Evolutionary conservation across 2,888 invertebrate species (phyloP).

Genomic region (Nowickia ferox): DNA sequence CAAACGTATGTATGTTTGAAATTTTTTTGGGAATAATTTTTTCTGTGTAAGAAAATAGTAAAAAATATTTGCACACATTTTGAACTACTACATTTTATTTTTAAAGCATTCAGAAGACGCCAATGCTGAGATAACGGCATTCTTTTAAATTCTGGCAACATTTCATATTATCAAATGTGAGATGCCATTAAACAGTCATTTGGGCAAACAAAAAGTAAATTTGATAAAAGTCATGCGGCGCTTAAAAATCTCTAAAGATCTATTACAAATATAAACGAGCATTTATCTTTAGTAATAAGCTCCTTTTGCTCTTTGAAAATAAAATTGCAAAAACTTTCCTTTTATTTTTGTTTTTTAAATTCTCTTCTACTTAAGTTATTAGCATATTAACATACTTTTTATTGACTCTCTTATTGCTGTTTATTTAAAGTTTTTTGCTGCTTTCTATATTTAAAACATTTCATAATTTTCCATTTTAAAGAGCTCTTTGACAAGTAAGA

Average conservation of each 20-base stretch:
- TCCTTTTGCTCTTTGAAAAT: neutral
- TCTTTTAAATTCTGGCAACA: neutral
- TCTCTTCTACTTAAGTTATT: constrained; percentile 37
- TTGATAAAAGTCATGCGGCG: neutral
- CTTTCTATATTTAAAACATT: neutral
- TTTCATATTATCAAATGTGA: neutral
- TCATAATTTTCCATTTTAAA: constrained; percentile 29
- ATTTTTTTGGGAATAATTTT: too few relatives aligned
- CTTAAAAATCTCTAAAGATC: constrained; percentile 24
- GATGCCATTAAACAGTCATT: constrained; percentile 13
- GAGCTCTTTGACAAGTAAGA: constrained; percentile 1
- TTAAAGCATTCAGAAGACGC: too few relatives aligned
- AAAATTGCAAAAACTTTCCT: constrained; percentile 1
- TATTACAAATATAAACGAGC: constrained; percentile 16
- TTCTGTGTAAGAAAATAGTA: too few relatives aligned
- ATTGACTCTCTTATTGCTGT: constrained; percentile 31
- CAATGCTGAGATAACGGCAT: too few relatives aligned
- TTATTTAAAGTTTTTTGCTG: neutral
- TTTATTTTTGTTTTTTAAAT: neutral
- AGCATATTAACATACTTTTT: constrained; percentile 60
- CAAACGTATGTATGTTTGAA: too few relatives aligned
- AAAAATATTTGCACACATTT: too few relatives aligned
- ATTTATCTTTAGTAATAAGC: constrained; percentile 14
- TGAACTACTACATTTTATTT: too few relatives aligned
- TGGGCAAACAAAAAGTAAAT: neutral